Evolutionary conservation across 2,113 vertebrate genomes (phyloP).

Genomic region (Cebidichthys violaceus): DNA sequence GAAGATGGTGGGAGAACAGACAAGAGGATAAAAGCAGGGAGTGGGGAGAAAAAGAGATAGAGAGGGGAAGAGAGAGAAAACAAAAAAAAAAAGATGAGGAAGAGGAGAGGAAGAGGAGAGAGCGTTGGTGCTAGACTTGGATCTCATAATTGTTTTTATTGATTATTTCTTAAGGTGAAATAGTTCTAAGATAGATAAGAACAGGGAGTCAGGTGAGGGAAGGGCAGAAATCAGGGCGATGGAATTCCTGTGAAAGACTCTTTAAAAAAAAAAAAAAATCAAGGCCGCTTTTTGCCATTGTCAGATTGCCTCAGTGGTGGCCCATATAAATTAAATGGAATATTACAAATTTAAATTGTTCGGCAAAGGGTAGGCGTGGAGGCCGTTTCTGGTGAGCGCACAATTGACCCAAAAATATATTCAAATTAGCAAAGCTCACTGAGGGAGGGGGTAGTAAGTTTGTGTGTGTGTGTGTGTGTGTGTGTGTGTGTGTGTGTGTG

Average conservation of each 20-base stretch:
- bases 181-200: constrained; percentile 83
- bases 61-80: constrained; percentile 9
- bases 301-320: constrained; percentile 81
- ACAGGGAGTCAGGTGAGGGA: constrained; percentile 71
- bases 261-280: constrained; percentile 51
- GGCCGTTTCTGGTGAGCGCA: constrained; percentile 75
- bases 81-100: constrained; percentile 63
- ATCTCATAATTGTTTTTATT: constrained; percentile 87
- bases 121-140: constrained; percentile 53
- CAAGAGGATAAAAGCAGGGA: constrained; percentile 67
- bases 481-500: constrained; percentile 48
- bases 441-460: constrained; percentile 9
- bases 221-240: constrained; percentile 63
- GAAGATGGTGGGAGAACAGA: constrained; percentile 69
- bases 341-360: constrained; percentile 87
- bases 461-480: constrained; percentile 45
- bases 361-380: constrained; percentile 80
- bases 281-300: constrained; percentile 77
- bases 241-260: constrained; percentile 43
- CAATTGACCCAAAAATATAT: constrained; percentile 86
- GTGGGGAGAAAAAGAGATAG: constrained; percentile 38
- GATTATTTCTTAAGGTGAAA: constrained; percentile 86
- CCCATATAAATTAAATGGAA: constrained; percentile 85
- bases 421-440: constrained; percentile 82
- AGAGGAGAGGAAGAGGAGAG: constrained; percentile 40